Conservation (phyloP, 2,888 invertebrate genomes). For the Mythimna lalbum region DNA sequence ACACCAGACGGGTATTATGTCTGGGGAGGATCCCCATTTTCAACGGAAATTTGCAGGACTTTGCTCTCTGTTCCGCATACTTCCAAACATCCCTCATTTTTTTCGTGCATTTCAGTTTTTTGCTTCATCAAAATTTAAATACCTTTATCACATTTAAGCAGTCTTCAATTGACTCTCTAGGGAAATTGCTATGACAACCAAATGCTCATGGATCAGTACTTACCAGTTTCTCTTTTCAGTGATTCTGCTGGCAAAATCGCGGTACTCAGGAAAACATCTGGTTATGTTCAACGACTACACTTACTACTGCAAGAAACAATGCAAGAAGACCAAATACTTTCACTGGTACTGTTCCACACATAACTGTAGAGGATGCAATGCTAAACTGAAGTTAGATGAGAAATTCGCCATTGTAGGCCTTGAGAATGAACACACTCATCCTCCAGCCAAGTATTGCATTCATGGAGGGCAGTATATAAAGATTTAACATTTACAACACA, state of each 20-base stretch:
- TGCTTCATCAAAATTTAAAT: not conserved
- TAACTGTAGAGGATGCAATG: slow-evolving; percentile 83
- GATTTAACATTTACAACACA: slow-evolving; percentile 56
- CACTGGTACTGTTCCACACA: slow-evolving; percentile 87
- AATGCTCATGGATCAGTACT: slow-evolving; percentile 6
- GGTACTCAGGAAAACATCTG: slow-evolving; percentile 81
- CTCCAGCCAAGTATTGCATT: slow-evolving; percentile 80
- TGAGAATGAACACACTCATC: slow-evolving; percentile 79
- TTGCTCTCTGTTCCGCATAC: too few species aligned
- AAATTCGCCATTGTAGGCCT: slow-evolving; percentile 76
- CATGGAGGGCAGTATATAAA: slow-evolving; percentile 80
- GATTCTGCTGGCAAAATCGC: slow-evolving; percentile 80
- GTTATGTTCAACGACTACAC: slow-evolving; percentile 83
- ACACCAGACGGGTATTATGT: too few species aligned
- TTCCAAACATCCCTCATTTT: not conserved
- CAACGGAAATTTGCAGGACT: too few species aligned
- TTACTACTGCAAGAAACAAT: slow-evolving; percentile 83
- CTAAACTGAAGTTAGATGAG: slow-evolving; percentile 79
- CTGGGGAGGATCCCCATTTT: too few species aligned
- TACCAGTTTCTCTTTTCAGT: slow-evolving; percentile 70
- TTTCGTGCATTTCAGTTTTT: not conserved
- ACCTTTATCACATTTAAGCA: not conserved
- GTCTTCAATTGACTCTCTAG: not conserved
- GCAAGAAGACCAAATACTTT: slow-evolving; percentile 78
- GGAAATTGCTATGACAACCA: slow-evolving; percentile 1